phyloP scores from a whole-genome alignment of 2,888 invertebrate species.

The Alitta virens region DNA sequence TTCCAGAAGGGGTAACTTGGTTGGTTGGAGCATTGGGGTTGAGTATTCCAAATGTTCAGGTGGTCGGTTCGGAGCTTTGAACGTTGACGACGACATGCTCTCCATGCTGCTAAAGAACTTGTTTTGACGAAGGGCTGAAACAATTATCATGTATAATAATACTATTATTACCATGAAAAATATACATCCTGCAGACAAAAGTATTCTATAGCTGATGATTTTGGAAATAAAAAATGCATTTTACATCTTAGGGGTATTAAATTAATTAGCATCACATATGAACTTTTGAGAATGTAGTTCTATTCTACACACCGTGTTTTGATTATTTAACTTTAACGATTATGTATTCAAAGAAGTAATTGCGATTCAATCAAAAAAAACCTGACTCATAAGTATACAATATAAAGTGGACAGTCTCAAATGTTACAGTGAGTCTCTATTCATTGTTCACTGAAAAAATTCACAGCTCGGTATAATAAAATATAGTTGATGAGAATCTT shows the following conservation, averaged over 20 bases:
- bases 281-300: neutral
- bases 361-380: no score
- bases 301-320: no score
- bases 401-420: no score
- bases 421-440: no score
- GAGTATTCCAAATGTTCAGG: conserved; percentile 19
- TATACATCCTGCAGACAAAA: neutral
- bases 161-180: neutral
- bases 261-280: neutral
- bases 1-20: conserved; percentile 9
- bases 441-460: no score
- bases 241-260: no score
- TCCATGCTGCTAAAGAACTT: conserved; percentile 15
- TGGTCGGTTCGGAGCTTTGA: neutral
- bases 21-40: conserved; percentile 2
- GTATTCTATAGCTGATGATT: neutral
- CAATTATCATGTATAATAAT: no score
- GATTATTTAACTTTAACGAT: no score
- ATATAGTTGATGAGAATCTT: no score
- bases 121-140: conserved; percentile 17
- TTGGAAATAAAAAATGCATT: neutral
- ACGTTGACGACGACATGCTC: neutral
- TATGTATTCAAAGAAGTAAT: no score
- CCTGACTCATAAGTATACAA: no score
- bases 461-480: no score